phyloP scores from a whole-genome alignment of 1,140 invertebrate species.

The Drosophila arizonae region DNA sequence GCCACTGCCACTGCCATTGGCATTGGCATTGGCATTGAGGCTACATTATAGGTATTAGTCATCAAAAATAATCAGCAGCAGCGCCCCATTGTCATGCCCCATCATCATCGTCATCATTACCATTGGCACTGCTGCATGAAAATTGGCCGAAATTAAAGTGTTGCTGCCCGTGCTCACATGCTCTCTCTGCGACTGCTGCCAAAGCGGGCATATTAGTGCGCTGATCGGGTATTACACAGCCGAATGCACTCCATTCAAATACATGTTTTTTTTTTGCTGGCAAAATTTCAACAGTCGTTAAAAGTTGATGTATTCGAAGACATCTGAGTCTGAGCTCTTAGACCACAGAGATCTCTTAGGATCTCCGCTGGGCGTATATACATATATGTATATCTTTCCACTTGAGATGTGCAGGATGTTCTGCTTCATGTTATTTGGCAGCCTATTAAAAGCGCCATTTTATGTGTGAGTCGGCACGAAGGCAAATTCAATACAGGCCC shows the following conservation, averaged over 20 bases:
- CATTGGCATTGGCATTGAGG: slow-evolving; percentile 9
- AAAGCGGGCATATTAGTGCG: no score
- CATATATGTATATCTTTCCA: background rate
- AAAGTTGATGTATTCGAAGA: background rate
- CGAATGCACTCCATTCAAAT: no score
- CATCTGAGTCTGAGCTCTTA: no score
- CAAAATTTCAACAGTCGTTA: background rate
- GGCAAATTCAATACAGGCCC: slow-evolving; percentile 9
- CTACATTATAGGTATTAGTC: slow-evolving; percentile 13
- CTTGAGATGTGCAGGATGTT: background rate
- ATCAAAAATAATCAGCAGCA: slow-evolving; percentile 35
- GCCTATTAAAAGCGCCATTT: slow-evolving; percentile 23
- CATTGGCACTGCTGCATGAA: slow-evolving; percentile 22
- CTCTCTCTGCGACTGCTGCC: no score
- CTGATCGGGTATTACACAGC: background rate
- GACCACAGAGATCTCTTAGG: no score
- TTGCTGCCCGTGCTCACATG: background rate
- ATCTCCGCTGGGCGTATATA: no score
- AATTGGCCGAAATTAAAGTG: slow-evolving; percentile 7
- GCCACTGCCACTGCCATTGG: slow-evolving; percentile 14
- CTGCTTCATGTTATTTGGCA: slow-evolving; percentile 18
- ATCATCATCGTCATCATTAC: slow-evolving; percentile 27
- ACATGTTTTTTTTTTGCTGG: background rate
- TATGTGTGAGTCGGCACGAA: background rate
- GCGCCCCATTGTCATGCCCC: slow-evolving; percentile 22